phyloP scores from a whole-genome alignment of 2,113 vertebrate genomes.

The Myrmophylax atrothorax region DNA sequence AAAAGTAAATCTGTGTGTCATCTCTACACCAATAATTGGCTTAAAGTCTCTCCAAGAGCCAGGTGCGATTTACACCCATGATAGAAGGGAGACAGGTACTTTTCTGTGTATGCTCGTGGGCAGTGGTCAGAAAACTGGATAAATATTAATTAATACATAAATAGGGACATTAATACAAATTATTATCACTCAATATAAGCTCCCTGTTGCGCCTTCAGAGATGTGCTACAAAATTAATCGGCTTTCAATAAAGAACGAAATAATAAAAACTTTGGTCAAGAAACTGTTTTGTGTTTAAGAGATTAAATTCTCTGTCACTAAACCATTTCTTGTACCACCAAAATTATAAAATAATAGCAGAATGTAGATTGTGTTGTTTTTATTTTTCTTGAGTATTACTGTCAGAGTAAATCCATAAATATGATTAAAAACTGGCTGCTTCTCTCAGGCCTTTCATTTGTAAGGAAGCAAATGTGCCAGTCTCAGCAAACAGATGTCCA shows the following conservation, averaged over 20 bases:
- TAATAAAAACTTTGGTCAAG: neutral
- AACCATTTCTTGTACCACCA: neutral
- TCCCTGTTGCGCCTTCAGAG: neutral
- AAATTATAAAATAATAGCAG: neutral
- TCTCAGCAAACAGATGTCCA: slow-evolving; percentile 49
- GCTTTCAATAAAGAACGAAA: neutral
- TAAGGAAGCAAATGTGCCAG: slow-evolving; percentile 17
- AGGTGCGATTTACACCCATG: neutral
- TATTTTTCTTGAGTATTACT: neutral
- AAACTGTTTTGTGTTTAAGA: neutral
- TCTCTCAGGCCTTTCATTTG: neutral
- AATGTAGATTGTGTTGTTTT: neutral
- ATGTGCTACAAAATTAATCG: neutral
- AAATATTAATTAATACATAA: neutral
- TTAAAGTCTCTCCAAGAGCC: neutral
- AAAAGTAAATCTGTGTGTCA: neutral
- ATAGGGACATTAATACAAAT: neutral
- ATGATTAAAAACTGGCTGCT: neutral
- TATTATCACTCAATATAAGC: neutral
- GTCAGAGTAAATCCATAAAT: neutral
- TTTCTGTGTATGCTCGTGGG: neutral
- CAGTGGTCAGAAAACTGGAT: neutral
- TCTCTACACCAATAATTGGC: neutral
- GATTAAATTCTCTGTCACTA: neutral
- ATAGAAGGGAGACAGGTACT: neutral